phyloP scores from a whole-genome alignment of 2,113 vertebrate species.

The Bufo bufo region DNA sequence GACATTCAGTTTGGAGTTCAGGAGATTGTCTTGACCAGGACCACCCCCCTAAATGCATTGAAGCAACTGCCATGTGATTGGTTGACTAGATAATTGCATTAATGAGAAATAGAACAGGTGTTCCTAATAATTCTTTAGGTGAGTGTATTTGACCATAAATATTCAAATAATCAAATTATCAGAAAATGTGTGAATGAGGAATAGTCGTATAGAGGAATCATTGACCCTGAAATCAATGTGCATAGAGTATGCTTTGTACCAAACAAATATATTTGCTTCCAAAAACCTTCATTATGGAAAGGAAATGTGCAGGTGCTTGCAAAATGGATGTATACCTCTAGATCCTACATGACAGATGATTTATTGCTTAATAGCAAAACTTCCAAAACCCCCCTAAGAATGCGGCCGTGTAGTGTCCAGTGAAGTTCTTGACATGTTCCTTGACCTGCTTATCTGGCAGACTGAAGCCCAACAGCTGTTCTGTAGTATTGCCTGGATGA shows the following conservation, averaged over 20 bases:
- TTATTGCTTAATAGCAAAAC: not conserved
- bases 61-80: too few species aligned
- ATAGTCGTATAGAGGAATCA: too few species aligned
- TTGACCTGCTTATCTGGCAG: constrained; percentile 64
- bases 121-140: too few species aligned
- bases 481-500: constrained; percentile 66
- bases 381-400: not conserved
- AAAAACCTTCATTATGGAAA: not conserved
- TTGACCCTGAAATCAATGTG: too few species aligned
- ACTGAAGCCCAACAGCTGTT: constrained; percentile 67
- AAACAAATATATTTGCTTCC: not conserved
- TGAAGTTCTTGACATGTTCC: not conserved
- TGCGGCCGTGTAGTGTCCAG: not conserved
- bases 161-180: too few species aligned
- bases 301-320: not conserved
- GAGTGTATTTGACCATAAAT: too few species aligned
- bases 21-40: too few species aligned
- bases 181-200: too few species aligned
- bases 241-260: not conserved
- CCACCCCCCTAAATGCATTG: too few species aligned
- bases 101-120: too few species aligned
- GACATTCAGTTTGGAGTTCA: too few species aligned
- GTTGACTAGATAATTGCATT: too few species aligned
- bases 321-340: not conserved
- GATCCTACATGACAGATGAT: not conserved